Evolutionary conservation across 2,113 vertebrate genomes (phyloP), one percentile per base, ranked within the genome.

Genomic region (Ammospiza caudacuta): DNA sequence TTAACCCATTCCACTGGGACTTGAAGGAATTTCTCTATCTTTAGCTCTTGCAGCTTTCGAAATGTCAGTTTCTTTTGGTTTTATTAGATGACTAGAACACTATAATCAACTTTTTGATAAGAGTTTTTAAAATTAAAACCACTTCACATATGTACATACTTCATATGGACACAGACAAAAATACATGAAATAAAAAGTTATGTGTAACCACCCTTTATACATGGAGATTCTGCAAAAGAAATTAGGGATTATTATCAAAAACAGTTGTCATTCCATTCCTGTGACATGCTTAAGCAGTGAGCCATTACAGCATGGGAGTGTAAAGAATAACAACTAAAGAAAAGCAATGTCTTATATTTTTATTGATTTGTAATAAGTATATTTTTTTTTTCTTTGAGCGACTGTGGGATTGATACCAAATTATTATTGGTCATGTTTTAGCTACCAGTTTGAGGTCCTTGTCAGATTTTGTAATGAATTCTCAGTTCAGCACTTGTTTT

Each of bases 381-480:
- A 41, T 7, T 43, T 64, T 61, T 81, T 91, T 90, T 86, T 23
- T 44, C 22, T 90, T 41, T 88, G 22, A 74, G 8, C 57, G 43
- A 64, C 68, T 86, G 9, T 76, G 46, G 21, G 18, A 70, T 51
- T 81, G 61, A 72, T 52, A 94, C 27, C 22, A 83, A 83, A 46
- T 51, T 9, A 52, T 86, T 78, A 68, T 22, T 78, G 18, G 12
- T 12, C 17, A 31, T 57, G 63, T 81, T 72, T 70, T 83, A 90
- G 44, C 67, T 85, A 83, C 43, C 59, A 91, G 84, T 59, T 64
- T 63, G 57, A 87, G 18, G 41, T 77, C 39, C 33, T 59, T 86
- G 84, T 80, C 82, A 67, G 86, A 63, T 82, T 82, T 78, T 43
- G 6, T 67, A 83, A 95, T 59, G 43, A 80, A 83, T 92, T 90